A percentile compares a stretch with the other conserved stretches of the same genome.
Evolutionary conservation across 2,113 vertebrate species (phyloP).

Genomic region (Datnioides undecimradiatus): DNA sequence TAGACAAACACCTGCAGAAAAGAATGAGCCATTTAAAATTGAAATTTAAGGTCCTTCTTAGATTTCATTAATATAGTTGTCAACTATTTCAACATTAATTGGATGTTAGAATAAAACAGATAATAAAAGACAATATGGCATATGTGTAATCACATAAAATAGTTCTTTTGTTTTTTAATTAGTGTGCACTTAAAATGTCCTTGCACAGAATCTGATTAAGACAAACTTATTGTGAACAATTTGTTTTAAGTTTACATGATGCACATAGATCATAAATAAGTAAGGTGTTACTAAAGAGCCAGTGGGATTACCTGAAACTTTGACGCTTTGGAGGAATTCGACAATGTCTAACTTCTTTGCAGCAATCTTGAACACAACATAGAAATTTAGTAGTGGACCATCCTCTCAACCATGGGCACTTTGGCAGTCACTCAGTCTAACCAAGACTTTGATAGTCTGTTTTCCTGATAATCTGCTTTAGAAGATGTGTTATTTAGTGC

Average conservation of each 20-base stretch:
- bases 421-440: background rate
- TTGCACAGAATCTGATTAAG: background rate
- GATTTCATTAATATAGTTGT: background rate
- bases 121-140: background rate
- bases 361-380: background rate
- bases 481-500: slow-evolving; percentile 51
- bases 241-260: background rate
- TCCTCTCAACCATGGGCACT: background rate
- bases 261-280: background rate
- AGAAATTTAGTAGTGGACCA: background rate
- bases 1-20: background rate
- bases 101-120: background rate
- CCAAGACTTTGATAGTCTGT: slow-evolving; percentile 5
- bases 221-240: no score
- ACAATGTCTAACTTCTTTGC: background rate
- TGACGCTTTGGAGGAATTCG: background rate
- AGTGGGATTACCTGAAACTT: background rate
- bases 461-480: slow-evolving; percentile 43
- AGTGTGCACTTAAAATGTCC: background rate
- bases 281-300: no score
- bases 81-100: background rate
- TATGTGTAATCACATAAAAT: background rate
- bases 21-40: background rate
- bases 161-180: background rate
- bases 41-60: background rate